Evolutionary conservation across 1,140 invertebrate genomes (phyloP).

Genomic region (Atta cephalotes): DNA sequence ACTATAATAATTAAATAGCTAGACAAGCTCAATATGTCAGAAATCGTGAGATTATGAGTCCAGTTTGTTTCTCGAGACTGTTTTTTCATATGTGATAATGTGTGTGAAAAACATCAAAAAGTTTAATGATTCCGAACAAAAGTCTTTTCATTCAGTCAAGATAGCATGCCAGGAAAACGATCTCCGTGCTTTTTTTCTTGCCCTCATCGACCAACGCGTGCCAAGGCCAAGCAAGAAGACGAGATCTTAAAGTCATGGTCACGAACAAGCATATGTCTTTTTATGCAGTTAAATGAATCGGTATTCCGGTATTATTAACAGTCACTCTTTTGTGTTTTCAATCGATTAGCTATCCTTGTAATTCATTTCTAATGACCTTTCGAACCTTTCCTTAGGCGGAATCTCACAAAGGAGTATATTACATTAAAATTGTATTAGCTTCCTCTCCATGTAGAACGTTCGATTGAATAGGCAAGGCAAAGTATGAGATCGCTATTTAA

Average conservation of each 20-base stretch:
- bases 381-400: neutral
- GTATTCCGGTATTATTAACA: slow-evolving; percentile 5
- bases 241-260: slow-evolving; percentile 72
- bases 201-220: slow-evolving; percentile 63
- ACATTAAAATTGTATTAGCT: neutral
- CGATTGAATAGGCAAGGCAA: neutral
- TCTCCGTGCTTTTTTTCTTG: slow-evolving; percentile 52
- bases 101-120: neutral
- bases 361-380: slow-evolving; percentile 24
- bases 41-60: neutral
- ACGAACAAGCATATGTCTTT: slow-evolving; percentile 64
- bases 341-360: neutral
- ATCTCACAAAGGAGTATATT: neutral
- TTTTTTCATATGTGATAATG: slow-evolving; percentile 3
- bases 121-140: neutral
- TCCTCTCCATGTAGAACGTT: neutral
- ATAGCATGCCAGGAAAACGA: slow-evolving; percentile 46
- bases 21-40: neutral
- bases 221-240: slow-evolving; percentile 64
- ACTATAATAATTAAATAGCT: neutral
- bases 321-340: neutral
- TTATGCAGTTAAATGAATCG: slow-evolving; percentile 8
- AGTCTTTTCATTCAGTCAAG: slow-evolving; percentile 50
- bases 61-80: neutral
- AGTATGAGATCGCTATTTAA: neutral